These are phyloP conservation scores for Acanthococcus lagerstroemiae DNA, from an alignment of 2,888 invertebrate genomes.

Conservation along the genomic window DNA sequence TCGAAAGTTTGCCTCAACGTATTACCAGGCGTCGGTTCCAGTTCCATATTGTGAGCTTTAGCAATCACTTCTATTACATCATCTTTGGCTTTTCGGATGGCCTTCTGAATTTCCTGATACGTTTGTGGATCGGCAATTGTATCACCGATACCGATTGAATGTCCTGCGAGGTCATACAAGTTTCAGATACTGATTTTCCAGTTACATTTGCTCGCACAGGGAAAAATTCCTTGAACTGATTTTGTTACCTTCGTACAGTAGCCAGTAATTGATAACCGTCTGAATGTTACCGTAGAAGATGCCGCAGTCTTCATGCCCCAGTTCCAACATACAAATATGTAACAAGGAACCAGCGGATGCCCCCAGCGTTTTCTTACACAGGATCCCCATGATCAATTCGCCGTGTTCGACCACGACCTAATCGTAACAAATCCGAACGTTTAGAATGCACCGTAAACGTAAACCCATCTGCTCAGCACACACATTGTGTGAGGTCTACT, in stretches of 20 bases:
- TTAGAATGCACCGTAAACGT: no score
- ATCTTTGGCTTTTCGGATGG: constrained; percentile 96
- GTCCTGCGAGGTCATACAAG: constrained; percentile 44
- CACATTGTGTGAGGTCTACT: neutral
- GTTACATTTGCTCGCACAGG: neutral
- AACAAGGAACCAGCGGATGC: constrained; percentile 94
- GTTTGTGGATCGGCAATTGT: constrained; percentile 99
- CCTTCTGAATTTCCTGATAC: constrained; percentile 93
- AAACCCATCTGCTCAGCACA: no score
- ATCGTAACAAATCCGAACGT: no score
- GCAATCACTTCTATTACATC: constrained; percentile 99
- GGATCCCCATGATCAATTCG: constrained; percentile 91
- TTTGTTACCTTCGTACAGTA: constrained; percentile 69
- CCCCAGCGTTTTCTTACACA: constrained; percentile 96
- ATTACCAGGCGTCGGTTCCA: constrained; percentile 98
- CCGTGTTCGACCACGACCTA: constrained; percentile 94
- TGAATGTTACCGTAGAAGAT: constrained; percentile 98
- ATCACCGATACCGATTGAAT: constrained; percentile 95
- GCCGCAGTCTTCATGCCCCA: constrained; percentile 91
- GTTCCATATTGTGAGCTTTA: constrained; percentile 98
- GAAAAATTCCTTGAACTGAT: neutral
- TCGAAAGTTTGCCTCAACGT: constrained; percentile 98
- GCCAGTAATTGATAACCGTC: constrained; percentile 97
- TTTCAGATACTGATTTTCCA: neutral
- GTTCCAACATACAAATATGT: constrained; percentile 93